Evolutionary conservation across 2,888 invertebrate genomes (phyloP).

Genomic region (Chloroclysta siterata): DNA sequence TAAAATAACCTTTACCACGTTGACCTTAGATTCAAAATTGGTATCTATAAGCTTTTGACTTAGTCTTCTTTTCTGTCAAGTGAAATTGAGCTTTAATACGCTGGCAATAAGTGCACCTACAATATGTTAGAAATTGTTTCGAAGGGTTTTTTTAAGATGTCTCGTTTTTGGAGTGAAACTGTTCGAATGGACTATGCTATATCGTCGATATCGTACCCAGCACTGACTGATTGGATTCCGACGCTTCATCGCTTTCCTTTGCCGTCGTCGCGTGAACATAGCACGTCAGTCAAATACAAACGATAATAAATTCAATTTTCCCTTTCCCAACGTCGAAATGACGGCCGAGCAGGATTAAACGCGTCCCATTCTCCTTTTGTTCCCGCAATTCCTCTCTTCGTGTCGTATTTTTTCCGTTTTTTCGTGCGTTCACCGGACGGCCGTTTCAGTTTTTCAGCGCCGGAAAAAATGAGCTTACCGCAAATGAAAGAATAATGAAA

Average conservation of each 20-base stretch:
- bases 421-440: slow-evolving; percentile 50
- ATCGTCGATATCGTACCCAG: slow-evolving; percentile 63
- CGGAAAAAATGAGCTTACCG: slow-evolving; percentile 50
- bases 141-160: background rate
- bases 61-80: background rate
- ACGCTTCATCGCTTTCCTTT: slow-evolving; percentile 63
- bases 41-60: background rate
- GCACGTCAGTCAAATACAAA: slow-evolving; percentile 83
- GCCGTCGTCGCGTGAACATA: slow-evolving; percentile 76
- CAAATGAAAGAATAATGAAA: slow-evolving; percentile 54
- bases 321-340: slow-evolving; percentile 69
- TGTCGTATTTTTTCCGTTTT: slow-evolving; percentile 56
- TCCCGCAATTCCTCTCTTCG: slow-evolving; percentile 67
- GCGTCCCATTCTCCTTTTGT: slow-evolving; percentile 79
- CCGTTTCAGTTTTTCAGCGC: slow-evolving; percentile 49
- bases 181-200: slow-evolving; percentile 25
- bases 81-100: slow-evolving; percentile 5
- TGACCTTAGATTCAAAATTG: background rate
- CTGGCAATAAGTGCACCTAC: background rate
- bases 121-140: background rate
- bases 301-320: slow-evolving; percentile 85
- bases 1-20: slow-evolving; percentile 10
- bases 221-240: slow-evolving; percentile 79
- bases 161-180: slow-evolving; percentile 1
- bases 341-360: slow-evolving; percentile 81